Evolutionary conservation across 1,140 invertebrate species (phyloP), one percentile per base, ranked within the genome.

Genomic region (Carcinoscorpius rotundicauda): DNA sequence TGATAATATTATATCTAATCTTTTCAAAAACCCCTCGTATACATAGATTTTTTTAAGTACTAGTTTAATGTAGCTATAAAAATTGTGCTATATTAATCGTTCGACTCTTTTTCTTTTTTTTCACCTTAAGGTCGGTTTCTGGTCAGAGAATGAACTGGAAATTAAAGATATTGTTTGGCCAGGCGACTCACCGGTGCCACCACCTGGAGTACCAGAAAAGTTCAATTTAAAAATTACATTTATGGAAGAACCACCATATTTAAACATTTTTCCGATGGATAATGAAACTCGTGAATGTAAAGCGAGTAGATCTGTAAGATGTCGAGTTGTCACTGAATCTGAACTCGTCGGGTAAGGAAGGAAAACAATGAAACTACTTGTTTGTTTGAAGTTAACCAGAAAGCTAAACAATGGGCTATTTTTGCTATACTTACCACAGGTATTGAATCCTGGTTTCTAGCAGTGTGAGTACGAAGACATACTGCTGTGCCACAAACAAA

Each of bases 91-190:
- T 29, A 29, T 29, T 29, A 29, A 29, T 29, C 29, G 29, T 29
- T 29, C 29, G 29, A 29, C 29, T 29, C 29, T 29, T 29, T 29
- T 2, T 29, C n/a, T 29, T 29, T 29, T 29, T 29, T 29, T 29
- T 58, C 60, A 4, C 58, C 52, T 63, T 51, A 75, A 94, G 91
- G 91, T 96, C 72, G 92, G 92, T 0, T 84, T 85, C 0, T 97
- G 91, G 84, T 86, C 91, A 65, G 86, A 87, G 71, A 85, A 89
- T 66, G 87, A 87, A 6, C 79, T 98, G 49, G 89, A 93, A 73
- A 98, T 99, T 71, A 92, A 96, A 75, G 96, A 98, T 75, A 97
- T 99, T 63, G 91, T 96, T 4, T 99, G 97, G 97, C 97, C 96
- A 1, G 96, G 94, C 5, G 91, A 92, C 69, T 85, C 87, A 66